These are phyloP conservation scores for Linyphia triangularis DNA, from an alignment of 2,888 invertebrate genomes.

Conservation along the genomic window DNA sequence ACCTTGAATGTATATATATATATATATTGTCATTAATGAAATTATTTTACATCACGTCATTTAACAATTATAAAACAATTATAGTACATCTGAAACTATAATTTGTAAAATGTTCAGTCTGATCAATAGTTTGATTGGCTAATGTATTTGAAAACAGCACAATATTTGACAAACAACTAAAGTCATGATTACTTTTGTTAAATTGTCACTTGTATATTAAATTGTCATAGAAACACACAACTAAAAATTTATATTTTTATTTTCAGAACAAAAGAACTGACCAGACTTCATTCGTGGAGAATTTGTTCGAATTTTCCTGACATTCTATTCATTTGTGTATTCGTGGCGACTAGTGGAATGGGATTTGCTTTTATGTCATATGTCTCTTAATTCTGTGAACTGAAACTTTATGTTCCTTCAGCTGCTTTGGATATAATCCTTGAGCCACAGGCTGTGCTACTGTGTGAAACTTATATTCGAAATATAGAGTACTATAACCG, in stretches of 20 bases:
- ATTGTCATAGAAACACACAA: background rate
- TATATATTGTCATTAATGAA: no score
- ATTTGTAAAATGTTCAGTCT: no score
- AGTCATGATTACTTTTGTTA: no score
- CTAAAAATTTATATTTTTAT: background rate
- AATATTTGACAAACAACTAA: no score
- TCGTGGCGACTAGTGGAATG: conserved; percentile 4
- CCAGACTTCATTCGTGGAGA: conserved; percentile 46
- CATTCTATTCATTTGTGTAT: conserved; percentile 27
- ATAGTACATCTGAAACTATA: no score
- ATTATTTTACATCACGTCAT: no score
- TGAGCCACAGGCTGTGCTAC: conserved; percentile 13
- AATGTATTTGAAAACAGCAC: no score
- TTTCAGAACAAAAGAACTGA: conserved; percentile 50
- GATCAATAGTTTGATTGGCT: no score
- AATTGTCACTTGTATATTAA: no score
- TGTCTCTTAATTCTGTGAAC: background rate
- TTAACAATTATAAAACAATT: no score
- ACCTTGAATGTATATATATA: no score
- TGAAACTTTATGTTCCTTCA: conserved; percentile 30
- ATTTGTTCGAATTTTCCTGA: conserved; percentile 17
- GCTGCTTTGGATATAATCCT: conserved; percentile 23
- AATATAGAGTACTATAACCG: conserved; percentile 42
- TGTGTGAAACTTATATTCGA: conserved; percentile 7
- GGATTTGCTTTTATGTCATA: background rate